phyloP scores from a whole-genome alignment of 2,113 vertebrate genomes.

The Catharus bicknelli region DNA sequence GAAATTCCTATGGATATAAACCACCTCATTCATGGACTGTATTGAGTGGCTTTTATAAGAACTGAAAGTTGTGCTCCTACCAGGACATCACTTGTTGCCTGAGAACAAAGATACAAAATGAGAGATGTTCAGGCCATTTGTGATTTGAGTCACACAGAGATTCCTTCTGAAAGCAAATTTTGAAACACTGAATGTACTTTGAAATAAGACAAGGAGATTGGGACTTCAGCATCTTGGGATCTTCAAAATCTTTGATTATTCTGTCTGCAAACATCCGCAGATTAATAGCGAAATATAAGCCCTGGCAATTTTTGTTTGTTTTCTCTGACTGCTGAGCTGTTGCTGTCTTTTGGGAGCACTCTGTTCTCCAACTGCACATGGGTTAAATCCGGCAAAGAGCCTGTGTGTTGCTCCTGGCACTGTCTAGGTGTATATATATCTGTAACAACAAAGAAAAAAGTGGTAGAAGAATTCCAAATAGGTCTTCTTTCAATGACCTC shows the following conservation, averaged over 20 bases:
- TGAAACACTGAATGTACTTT: neutral
- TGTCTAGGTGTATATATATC: neutral
- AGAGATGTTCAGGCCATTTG: neutral
- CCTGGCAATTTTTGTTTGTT: neutral
- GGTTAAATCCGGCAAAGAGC: neutral
- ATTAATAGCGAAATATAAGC: neutral
- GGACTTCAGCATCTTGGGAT: neutral
- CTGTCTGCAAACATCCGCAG: neutral
- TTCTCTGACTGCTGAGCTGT: neutral
- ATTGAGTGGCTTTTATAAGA: neutral
- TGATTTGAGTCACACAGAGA: neutral
- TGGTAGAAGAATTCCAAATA: neutral
- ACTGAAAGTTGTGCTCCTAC: neutral
- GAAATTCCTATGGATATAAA: neutral
- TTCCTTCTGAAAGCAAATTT: neutral
- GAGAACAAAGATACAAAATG: neutral
- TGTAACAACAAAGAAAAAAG: neutral
- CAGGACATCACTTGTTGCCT: neutral
- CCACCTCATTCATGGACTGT: neutral
- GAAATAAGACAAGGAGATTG: neutral
- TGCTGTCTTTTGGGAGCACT: neutral
- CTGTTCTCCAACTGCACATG: neutral
- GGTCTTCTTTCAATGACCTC: neutral
- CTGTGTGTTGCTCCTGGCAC: neutral
- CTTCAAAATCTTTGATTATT: neutral